Percentiles rank a stretch among this genome's conserved stretches.
Conservation (phyloP, 37 sponge, comb jelly and placozoan genomes). For the Oopsacas minuta region DNA sequence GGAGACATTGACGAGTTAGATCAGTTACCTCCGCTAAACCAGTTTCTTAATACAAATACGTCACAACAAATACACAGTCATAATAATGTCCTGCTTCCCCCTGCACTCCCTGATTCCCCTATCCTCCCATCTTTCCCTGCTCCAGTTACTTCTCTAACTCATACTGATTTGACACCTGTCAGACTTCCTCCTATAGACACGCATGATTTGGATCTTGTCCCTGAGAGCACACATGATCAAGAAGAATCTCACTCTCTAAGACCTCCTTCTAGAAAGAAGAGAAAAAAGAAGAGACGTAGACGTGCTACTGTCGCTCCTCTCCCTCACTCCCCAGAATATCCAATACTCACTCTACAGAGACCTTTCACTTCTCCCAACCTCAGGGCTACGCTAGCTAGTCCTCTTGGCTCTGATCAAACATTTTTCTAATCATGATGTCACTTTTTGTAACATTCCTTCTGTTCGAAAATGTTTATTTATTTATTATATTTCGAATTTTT, state of each 20-base stretch:
- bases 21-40: background rate
- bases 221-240: background rate
- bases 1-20: background rate
- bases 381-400: background rate
- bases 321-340: background rate
- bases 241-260: background rate
- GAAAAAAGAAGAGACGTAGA: background rate
- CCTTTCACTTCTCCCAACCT: constrained; percentile 13
- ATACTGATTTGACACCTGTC: too few relatives aligned
- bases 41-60: background rate
- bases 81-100: background rate
- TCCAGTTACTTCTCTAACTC: background rate
- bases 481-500: too few relatives aligned
- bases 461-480: background rate
- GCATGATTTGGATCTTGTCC: background rate
- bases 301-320: background rate
- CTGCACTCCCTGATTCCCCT: background rate
- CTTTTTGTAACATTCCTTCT: too few relatives aligned
- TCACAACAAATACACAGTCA: background rate
- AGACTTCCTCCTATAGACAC: constrained; percentile 1
- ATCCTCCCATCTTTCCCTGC: background rate
- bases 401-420: background rate
- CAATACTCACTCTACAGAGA: background rate
- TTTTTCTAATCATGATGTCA: background rate
- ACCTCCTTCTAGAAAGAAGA: background rate